Percentiles rank a stretch among this genome's conserved stretches.
Conservation (phyloP, 2,113 vertebrate genomes). For the Sturnus vulgaris region DNA sequence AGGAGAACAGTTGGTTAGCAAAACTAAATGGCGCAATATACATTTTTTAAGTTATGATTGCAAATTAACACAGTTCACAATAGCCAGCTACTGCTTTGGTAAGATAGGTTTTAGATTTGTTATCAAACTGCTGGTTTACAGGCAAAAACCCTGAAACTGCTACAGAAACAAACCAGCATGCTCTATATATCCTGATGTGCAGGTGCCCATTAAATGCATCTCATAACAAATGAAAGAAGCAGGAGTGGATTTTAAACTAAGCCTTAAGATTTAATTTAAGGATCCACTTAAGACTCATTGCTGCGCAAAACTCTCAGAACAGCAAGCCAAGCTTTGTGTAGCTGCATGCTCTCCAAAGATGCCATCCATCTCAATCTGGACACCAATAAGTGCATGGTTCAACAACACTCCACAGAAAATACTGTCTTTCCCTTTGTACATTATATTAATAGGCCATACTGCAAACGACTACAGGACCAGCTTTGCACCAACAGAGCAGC, state of each 20-base stretch:
- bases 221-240: neutral
- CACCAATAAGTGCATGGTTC: neutral
- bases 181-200: neutral
- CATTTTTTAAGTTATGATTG: conserved; percentile 22
- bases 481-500: neutral
- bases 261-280: no score
- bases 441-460: neutral
- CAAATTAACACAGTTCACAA: conserved; percentile 1
- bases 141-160: neutral
- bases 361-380: neutral
- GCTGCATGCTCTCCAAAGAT: neutral
- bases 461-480: neutral
- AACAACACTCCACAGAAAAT: neutral
- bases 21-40: neutral
- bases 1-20: neutral
- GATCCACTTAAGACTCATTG: neutral
- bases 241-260: neutral
- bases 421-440: neutral
- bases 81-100: neutral
- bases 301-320: neutral
- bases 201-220: neutral
- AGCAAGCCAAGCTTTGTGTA: neutral
- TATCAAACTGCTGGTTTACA: neutral
- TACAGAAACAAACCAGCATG: neutral
- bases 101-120: neutral